phyloP scores from a whole-genome alignment of 2,113 vertebrate species.

The Tympanuchus pallidicinctus region DNA sequence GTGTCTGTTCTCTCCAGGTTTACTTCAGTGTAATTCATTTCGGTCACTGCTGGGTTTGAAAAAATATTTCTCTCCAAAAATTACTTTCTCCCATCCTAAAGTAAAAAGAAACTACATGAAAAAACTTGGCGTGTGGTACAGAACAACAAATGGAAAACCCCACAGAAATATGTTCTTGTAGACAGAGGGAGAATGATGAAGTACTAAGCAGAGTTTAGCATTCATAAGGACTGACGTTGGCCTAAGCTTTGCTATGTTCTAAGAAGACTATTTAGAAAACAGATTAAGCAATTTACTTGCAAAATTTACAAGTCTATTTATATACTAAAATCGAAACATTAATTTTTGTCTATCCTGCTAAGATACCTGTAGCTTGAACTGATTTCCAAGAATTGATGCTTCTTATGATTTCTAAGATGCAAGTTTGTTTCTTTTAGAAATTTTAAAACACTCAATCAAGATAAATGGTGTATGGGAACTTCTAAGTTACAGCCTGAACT shows the following conservation, averaged over 20 bases:
- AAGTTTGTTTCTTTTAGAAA: neutral
- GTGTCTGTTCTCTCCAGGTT: neutral
- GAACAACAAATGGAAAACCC: neutral
- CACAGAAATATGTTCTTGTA: neutral
- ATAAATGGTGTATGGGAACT: neutral
- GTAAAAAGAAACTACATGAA: neutral
- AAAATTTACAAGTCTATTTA: neutral
- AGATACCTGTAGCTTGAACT: neutral
- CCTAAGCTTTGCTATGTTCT: neutral
- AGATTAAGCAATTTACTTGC: neutral
- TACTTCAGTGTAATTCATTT: neutral
- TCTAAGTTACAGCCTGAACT: no score
- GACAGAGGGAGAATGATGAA: neutral
- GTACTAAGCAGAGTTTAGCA: neutral
- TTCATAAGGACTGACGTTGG: neutral
- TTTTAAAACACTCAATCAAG: neutral
- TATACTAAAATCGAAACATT: neutral
- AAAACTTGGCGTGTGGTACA: neutral
- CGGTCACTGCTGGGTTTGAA: neutral
- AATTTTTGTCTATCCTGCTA: neutral
- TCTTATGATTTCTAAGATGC: neutral
- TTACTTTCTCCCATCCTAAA: neutral
- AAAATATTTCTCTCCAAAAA: neutral
- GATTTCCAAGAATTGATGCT: neutral
- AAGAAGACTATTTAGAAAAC: neutral